Base-by-base conservation (phyloP, 2,888 invertebrate genomes). In the Xylota sylvarum region DNA sequence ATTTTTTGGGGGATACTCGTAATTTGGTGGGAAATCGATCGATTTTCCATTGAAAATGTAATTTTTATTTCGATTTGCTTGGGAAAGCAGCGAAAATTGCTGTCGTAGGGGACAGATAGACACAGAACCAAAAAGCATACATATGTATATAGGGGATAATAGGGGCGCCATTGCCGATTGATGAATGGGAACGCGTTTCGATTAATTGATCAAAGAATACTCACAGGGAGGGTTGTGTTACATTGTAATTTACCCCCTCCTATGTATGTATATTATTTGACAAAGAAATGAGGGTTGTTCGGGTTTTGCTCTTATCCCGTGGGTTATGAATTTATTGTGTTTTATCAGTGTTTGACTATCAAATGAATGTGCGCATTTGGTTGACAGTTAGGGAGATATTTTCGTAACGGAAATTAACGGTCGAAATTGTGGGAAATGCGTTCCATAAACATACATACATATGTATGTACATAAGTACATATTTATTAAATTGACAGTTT, bases 391-490 rank as follows among this genome's bases (percentile, higher is more conserved):
- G 73, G 73, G 79, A 55, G 32, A 79, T 17, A 60, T 67, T 67
- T 67, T 79, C 27, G 79, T 83, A 83, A 83, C 83, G 79, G 79
- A 79, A 73, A 83, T 50, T 58, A 74, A 74, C 50, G 74, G 58
- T 60, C 37, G 6, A 77, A 9, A 10, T 65, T 27, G n/a, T 14
- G 32, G 12, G 43, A 55, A 43, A 74, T 65, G 74, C 64, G n/a
- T n/a, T n/a, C n/a, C n/a, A n/a, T n/a, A n/a, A n/a, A n/a, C n/a
- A n/a, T n/a, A n/a, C n/a, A n/a, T n/a, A n/a, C n/a, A n/a, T n/a
- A n/a, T n/a, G n/a, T n/a, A n/a, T n/a, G n/a, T n/a, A n/a, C n/a
- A n/a, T n/a, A n/a, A 6, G 40, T 23, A 46, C 23, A 27, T 64
- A 43, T 55, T 52, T 23, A 55, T 30, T 69, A 35, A 19, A 5